phyloP scores from a whole-genome alignment of 2,797 vertebrate species.

The Taenioides sp. region DNA sequence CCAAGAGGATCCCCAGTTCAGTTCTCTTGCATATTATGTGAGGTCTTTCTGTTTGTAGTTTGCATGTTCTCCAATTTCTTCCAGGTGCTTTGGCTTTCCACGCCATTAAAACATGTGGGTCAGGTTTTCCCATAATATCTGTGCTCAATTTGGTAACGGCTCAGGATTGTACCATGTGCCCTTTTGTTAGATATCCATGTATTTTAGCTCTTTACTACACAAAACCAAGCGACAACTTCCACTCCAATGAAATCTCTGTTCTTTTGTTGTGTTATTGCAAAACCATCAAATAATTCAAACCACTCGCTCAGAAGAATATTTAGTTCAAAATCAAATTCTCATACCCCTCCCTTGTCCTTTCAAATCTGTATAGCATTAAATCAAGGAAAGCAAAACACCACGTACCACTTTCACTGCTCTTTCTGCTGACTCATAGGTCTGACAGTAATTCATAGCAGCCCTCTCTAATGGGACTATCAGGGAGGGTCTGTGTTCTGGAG shows the following conservation, averaged over 20 bases:
- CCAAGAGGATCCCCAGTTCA: neutral
- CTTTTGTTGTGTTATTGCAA: neutral
- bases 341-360: neutral
- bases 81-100: neutral
- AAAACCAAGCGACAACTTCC: neutral
- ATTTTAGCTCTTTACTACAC: neutral
- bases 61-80: neutral
- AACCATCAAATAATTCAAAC: neutral
- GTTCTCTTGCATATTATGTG: neutral
- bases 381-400: slow-evolving; percentile 13
- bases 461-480: slow-evolving; percentile 13
- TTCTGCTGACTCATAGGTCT: slow-evolving; percentile 34
- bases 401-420: slow-evolving; percentile 8
- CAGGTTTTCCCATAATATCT: neutral
- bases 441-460: slow-evolving; percentile 28
- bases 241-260: neutral
- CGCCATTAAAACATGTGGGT: neutral
- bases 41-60: neutral
- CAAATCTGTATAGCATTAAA: slow-evolving; percentile 5
- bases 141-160: neutral
- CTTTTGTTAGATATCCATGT: neutral
- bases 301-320: neutral
- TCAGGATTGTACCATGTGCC: neutral
- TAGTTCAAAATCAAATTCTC: neutral
- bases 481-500: slow-evolving; percentile 15